phyloP scores from a whole-genome alignment of 2,113 vertebrate species.

The Pelodiscus sinensis region DNA sequence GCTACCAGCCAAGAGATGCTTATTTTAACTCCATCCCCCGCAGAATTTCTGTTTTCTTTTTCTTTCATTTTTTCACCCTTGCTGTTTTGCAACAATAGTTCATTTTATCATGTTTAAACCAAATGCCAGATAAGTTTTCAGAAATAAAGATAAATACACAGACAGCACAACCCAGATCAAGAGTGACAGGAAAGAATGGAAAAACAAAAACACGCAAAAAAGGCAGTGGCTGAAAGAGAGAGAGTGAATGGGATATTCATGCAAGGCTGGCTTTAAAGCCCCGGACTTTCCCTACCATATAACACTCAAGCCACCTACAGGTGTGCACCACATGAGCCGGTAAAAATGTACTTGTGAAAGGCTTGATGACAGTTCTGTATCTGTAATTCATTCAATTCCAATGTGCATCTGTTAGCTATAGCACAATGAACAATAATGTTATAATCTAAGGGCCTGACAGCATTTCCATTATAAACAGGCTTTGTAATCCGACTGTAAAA shows the following conservation, averaged over 20 bases:
- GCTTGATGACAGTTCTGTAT: not conserved
- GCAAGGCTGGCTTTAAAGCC: not conserved
- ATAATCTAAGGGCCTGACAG: not conserved
- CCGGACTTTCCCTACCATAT: not conserved
- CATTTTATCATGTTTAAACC: not conserved
- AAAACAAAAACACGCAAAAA: not conserved
- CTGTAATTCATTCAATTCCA: not conserved
- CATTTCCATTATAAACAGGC: slow-evolving; percentile 6
- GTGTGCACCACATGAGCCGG: not conserved
- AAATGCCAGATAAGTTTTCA: not conserved
- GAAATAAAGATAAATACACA: not conserved
- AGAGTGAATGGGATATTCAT: not conserved
- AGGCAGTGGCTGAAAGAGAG: not conserved
- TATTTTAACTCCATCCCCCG: not conserved
- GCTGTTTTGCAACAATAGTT: not conserved
- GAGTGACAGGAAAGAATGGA: not conserved
- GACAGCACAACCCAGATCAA: not conserved
- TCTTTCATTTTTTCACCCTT: not conserved
- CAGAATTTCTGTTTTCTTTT: not conserved
- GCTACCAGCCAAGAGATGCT: not conserved
- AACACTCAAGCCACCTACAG: not conserved
- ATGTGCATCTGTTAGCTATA: not conserved
- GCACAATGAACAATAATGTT: not conserved
- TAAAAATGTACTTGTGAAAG: not conserved
- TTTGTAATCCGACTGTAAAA: not conserved